phyloP scores from a whole-genome alignment of 1,140 invertebrate species.

The Drosophila ironensis region DNA sequence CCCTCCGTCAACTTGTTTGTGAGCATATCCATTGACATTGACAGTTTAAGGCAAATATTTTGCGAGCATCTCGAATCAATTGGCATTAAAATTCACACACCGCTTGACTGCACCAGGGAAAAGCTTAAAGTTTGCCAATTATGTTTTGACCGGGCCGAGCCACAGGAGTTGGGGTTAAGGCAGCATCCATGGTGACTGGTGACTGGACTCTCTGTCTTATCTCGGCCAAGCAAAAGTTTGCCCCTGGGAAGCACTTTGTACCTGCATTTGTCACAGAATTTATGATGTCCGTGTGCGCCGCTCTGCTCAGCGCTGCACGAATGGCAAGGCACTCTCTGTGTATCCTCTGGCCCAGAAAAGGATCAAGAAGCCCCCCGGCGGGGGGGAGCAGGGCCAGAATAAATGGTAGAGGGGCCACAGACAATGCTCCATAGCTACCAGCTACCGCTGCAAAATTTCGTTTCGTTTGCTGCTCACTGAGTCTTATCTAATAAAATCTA shows the following conservation, averaged over 20 bases:
- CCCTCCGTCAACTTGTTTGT: too few relatives aligned
- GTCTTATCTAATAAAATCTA: conserved; percentile 75
- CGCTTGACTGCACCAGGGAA: not conserved
- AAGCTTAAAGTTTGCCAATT: conserved; percentile 62
- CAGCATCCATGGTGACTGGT: not conserved
- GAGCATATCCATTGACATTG: too few relatives aligned
- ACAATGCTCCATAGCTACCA: conserved; percentile 17
- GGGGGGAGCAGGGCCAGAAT: not conserved
- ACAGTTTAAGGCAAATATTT: conserved; percentile 69
- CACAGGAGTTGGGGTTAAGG: not conserved
- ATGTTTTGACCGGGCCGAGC: conserved; percentile 15
- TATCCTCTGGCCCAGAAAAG: not conserved
- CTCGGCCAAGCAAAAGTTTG: conserved; percentile 59
- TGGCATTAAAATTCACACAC: conserved; percentile 57
- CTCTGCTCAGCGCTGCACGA: too few relatives aligned
- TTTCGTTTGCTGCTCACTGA: conserved; percentile 67
- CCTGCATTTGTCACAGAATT: conserved; percentile 78
- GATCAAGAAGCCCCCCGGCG: not conserved
- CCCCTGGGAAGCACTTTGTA: conserved; percentile 56
- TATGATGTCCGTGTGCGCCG: conserved; percentile 54
- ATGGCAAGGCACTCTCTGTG: not conserved
- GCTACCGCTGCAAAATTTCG: conserved; percentile 42
- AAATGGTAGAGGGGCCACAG: conserved; percentile 17
- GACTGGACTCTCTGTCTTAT: conserved; percentile 22
- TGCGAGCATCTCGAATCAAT: conserved; percentile 54